Conservation (phyloP, 2,888 invertebrate genomes). For the Aphidius colemani region DNA sequence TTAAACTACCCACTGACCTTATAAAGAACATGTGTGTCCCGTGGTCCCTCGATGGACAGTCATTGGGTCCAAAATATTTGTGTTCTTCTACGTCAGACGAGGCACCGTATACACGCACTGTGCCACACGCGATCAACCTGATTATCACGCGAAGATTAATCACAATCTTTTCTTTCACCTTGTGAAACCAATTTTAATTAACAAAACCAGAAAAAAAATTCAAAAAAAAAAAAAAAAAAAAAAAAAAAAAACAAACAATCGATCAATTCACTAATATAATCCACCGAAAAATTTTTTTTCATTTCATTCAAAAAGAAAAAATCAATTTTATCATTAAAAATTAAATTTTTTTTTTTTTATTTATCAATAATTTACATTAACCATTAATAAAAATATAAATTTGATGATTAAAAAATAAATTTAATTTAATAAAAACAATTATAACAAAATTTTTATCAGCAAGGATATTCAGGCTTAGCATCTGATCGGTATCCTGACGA, state of each 20-base stretch:
- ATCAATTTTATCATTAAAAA: conserved; percentile 5
- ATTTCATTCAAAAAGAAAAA: not conserved
- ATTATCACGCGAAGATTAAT: conserved; percentile 7
- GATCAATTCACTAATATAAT: not conserved
- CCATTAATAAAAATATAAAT: too few species aligned
- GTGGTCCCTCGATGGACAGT: conserved; percentile 59
- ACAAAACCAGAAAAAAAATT: not conserved
- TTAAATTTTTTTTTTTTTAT: too few species aligned
- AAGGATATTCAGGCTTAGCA: too few species aligned
- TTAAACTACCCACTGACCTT: conserved; percentile 47
- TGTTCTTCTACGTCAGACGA: conserved; percentile 33
- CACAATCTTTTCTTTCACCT: not conserved
- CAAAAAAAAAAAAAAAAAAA: conserved; percentile 1
- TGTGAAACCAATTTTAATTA: not conserved
- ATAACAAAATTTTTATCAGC: too few species aligned
- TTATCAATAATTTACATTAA: too few species aligned
- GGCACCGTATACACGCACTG: conserved; percentile 33
- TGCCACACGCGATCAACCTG: conserved; percentile 31
- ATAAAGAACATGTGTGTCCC: conserved; percentile 60
- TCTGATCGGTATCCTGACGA: conserved; percentile 33
- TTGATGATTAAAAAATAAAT: too few species aligned
- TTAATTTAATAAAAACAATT: too few species aligned
- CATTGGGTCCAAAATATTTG: conserved; percentile 55
- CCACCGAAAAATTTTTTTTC: not conserved
- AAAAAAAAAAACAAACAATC: not conserved